A percentile compares a stretch with the other conserved stretches of the same genome.
phyloP scores from a whole-genome alignment of 2,113 vertebrate genomes.

The Oncorhynchus keta region DNA sequence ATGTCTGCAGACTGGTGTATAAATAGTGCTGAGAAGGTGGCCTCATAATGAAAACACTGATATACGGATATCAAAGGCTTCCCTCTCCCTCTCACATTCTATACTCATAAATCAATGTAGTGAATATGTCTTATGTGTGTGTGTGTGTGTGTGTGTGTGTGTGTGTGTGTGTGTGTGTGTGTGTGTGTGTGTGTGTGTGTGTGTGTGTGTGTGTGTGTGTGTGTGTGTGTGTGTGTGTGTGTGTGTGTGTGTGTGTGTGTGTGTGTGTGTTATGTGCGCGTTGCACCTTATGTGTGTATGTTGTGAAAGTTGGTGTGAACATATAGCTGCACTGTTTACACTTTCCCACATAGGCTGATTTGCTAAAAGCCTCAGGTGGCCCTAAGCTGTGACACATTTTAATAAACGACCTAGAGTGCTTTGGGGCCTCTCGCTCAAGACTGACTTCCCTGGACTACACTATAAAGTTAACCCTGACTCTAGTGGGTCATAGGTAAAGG shows the following conservation, averaged over 20 bases:
- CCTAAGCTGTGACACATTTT: constrained; percentile 12
- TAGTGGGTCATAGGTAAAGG: constrained; percentile 7
- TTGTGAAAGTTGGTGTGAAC: constrained; percentile 45
- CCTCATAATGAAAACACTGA: constrained; percentile 51
- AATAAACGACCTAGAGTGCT: constrained; percentile 19
- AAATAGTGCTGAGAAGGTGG: constrained; percentile 64
- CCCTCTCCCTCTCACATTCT: constrained; percentile 22
- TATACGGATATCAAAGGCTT: constrained; percentile 56
- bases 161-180: not conserved
- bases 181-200: not conserved
- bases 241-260: not conserved
- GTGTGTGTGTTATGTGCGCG: not conserved
- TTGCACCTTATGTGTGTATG: constrained; percentile 29
- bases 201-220: not conserved
- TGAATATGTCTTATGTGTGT: not conserved
- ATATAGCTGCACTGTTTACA: constrained; percentile 45
- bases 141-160: too few species aligned
- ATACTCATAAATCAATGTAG: constrained; percentile 49
- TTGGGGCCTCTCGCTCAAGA: not conserved
- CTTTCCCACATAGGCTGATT: constrained; percentile 28
- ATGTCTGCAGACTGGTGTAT: constrained; percentile 47
- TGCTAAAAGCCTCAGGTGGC: constrained; percentile 35
- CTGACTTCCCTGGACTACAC: not conserved
- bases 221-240: not conserved
- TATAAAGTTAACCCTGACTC: not conserved